Conservation (phyloP, 2,113 vertebrate species). For the Lamprologus callipterus region DNA sequence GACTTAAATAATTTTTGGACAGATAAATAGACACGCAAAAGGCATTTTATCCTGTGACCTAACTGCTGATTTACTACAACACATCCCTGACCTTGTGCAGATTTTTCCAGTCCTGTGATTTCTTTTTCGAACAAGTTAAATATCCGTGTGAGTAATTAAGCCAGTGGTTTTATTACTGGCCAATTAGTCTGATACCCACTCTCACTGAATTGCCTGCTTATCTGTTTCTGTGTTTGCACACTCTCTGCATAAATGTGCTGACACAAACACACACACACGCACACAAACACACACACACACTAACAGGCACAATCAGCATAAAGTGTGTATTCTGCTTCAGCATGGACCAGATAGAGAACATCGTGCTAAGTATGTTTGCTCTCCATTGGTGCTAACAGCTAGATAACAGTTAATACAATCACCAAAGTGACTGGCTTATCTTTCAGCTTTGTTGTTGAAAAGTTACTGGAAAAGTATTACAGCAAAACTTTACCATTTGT, state of each 20-base stretch:
- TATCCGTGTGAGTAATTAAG: constrained; percentile 45
- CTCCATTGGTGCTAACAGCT: constrained; percentile 17
- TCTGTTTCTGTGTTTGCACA: constrained; percentile 51
- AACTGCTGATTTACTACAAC: neutral
- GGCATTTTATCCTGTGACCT: neutral
- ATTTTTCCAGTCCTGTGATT: constrained; percentile 6
- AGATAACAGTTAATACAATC: constrained; percentile 56
- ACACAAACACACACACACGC: neutral
- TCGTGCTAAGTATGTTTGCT: constrained; percentile 55
- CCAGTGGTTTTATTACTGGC: constrained; percentile 42
- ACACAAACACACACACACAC: neutral
- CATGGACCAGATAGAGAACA: constrained; percentile 39
- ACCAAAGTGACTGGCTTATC: constrained; percentile 34
- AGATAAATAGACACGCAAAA: neutral
- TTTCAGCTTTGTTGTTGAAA: constrained; percentile 36
- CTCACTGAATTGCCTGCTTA: constrained; percentile 34
- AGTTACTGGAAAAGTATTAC: constrained; percentile 41
- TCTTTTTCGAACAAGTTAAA: constrained; percentile 22
- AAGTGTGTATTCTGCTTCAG: constrained; percentile 35
- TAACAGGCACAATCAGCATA: constrained; percentile 6
- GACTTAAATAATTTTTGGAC: neutral
- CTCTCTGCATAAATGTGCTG: constrained; percentile 22
- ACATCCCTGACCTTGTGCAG: constrained; percentile 34
- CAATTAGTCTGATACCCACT: constrained; percentile 47
- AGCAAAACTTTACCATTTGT: neutral